These are phyloP conservation scores for Hemicrepidius hirtus DNA, from an alignment of 2,888 invertebrate genomes.

Conservation along the genomic window DNA sequence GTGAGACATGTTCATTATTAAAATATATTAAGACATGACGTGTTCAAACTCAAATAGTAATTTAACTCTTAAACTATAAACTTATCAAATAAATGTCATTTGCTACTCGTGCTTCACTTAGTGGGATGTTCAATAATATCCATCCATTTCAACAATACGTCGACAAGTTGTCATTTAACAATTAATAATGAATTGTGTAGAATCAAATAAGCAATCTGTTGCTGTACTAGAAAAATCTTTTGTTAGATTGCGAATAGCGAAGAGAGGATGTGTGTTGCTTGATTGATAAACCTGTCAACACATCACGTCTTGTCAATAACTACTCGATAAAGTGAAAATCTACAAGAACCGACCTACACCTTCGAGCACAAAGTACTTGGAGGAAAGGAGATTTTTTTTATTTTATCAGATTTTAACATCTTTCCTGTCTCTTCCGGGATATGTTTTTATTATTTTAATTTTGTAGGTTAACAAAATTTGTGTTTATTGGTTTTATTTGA, in stretches of 20 bases:
- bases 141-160: slow-evolving; percentile 7
- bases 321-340: background rate
- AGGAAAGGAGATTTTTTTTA: too few relatives aligned
- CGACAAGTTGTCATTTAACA: slow-evolving; percentile 13
- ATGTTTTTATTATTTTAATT: too few relatives aligned
- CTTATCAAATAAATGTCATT: slow-evolving; percentile 26
- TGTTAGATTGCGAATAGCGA: slow-evolving; percentile 1
- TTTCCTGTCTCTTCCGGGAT: too few relatives aligned
- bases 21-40: slow-evolving; percentile 25
- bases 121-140: slow-evolving; percentile 3
- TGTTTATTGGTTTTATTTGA: too few relatives aligned
- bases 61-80: slow-evolving; percentile 19
- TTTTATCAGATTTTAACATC: too few relatives aligned
- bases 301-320: slow-evolving; percentile 6
- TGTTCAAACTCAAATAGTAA: slow-evolving; percentile 13
- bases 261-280: slow-evolving; percentile 1
- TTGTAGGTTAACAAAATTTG: too few relatives aligned
- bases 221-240: slow-evolving; percentile 9
- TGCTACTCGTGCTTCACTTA: background rate
- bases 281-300: slow-evolving; percentile 24
- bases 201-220: background rate
- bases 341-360: background rate
- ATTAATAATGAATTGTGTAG: slow-evolving; percentile 16
- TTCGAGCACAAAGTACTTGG: too few relatives aligned
- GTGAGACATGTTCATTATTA: slow-evolving; percentile 16